Base-by-base conservation (phyloP, 2,888 invertebrate genomes). In the Aphelenchoides bicaudatus region DNA sequence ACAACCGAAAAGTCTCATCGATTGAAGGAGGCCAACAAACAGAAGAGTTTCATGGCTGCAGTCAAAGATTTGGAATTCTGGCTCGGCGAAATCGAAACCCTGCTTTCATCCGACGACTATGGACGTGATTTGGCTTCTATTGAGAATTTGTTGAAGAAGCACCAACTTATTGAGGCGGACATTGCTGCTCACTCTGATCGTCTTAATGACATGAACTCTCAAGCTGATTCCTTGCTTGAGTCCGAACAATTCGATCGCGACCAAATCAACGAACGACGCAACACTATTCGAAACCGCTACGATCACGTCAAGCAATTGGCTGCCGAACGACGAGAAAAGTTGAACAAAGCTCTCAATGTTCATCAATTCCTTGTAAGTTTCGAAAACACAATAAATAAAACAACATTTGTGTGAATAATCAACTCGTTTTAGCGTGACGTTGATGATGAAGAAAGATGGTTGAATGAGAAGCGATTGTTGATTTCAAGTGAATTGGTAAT, bases 301-400 rank as follows among this genome's bases (percentile, higher is more conserved):
- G 91, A 91, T 82, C 58, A 70, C 31, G 76, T 79, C 48, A 72
- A 71, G 65, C 90, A 88, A 80, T 84, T 93, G 71, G 91, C 93
- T 51, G 89, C 90, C 43, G 90, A 92, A 79, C 86, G 96, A 47
- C 89, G 92, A 78, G 88, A 89, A 6, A 85, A 91, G 30, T 85
- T 98, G 59, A 89, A 91, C 81, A 96, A 98, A 82, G 94, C 96
- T 39, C 89, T 93, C 80, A 94, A 93, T 4, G 85, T 98, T 79
- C 96, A 98, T 82, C 96, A 98, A 83, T 98, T 98, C 88, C 91
- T 96, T n/a, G n/a, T n/a, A n/a, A n/a, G n/a, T n/a, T n/a, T n/a
- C n/a, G n/a, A n/a, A n/a, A n/a, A n/a, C n/a, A n/a, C n/a, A n/a
- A n/a, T n/a, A n/a, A n/a, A n/a, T n/a, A n/a, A n/a, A n/a, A n/a